Conservation (phyloP, 1,140 invertebrate species). For the Drosophila ironensis region DNA sequence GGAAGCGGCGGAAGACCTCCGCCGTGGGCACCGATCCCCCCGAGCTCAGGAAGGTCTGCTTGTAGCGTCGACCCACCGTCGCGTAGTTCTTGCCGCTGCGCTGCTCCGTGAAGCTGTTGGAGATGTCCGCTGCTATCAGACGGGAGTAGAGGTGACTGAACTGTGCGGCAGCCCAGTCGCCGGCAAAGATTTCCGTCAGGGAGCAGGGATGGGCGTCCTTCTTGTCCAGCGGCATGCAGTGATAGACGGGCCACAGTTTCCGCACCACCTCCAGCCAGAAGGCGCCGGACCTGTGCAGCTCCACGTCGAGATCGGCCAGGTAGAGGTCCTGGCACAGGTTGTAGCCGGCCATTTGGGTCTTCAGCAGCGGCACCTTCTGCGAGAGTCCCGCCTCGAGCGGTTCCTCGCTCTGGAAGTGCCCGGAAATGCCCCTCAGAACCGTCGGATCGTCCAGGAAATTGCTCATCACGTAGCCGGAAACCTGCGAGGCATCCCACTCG, state of each 20-base stretch:
- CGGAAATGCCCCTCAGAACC: constrained; percentile 87
- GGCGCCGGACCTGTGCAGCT: constrained; percentile 89
- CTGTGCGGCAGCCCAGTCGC: constrained; percentile 89
- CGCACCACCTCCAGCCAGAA: constrained; percentile 92
- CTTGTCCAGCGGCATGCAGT: constrained; percentile 88
- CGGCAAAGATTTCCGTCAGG: constrained; percentile 88
- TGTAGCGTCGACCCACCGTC: constrained; percentile 87
- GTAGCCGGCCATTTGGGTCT: constrained; percentile 89
- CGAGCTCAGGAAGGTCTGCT: constrained; percentile 91
- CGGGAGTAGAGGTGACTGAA: constrained; percentile 91
- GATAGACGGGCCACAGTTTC: constrained; percentile 90
- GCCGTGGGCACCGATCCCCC: constrained; percentile 90
- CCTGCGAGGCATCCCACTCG: constrained; percentile 94
- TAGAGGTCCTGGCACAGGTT: constrained; percentile 92
- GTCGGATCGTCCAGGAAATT: constrained; percentile 90
- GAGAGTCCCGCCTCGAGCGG: constrained; percentile 86
- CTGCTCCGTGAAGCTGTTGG: constrained; percentile 91
- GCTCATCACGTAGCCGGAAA: constrained; percentile 90
- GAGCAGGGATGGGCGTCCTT: constrained; percentile 91
- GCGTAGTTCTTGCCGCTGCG: constrained; percentile 82
- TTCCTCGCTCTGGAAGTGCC: constrained; percentile 89
- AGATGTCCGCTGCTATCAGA: constrained; percentile 95
- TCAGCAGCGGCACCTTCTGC: constrained; percentile 85
- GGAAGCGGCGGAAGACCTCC: constrained; percentile 94
- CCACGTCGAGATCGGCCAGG: constrained; percentile 91